These are phyloP conservation scores for Bubo scandiacus DNA, from an alignment of 2,113 vertebrate species.

Conservation along the genomic window DNA sequence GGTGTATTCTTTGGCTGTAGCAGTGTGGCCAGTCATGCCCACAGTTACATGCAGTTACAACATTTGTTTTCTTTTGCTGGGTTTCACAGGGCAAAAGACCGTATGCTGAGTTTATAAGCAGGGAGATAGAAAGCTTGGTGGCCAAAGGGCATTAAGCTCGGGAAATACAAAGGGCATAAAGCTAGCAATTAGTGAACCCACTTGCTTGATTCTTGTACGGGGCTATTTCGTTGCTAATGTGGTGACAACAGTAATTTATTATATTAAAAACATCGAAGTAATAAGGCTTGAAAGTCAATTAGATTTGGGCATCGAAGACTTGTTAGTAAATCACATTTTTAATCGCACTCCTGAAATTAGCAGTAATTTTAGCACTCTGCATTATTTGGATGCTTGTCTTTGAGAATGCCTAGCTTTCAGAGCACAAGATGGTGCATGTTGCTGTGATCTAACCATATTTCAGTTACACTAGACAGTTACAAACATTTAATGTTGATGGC, in stretches of 20 bases:
- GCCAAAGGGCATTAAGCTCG: neutral
- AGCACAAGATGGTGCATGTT: neutral
- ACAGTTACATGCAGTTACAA: neutral
- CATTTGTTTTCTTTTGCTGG: neutral
- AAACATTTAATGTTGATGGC: neutral
- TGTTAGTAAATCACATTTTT: neutral
- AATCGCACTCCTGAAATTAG: neutral
- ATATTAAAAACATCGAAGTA: neutral
- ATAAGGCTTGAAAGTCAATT: neutral
- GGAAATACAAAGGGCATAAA: neutral
- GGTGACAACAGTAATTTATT: neutral
- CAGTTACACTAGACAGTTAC: neutral
- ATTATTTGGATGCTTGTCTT: neutral
- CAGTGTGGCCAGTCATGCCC: neutral
- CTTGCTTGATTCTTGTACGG: neutral
- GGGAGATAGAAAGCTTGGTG: neutral
- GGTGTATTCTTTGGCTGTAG: neutral
- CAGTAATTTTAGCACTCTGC: neutral
- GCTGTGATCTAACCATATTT: neutral
- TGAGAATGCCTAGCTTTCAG: neutral
- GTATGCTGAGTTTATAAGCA: neutral
- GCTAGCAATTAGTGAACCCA: neutral
- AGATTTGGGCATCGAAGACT: neutral
- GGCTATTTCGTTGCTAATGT: neutral
- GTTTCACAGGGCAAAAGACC: neutral